A percentile compares a stretch with the other conserved stretches of the same genome.
Conservation (phyloP, 1,140 invertebrate genomes). For the Paraescarpia echinospica region DNA sequence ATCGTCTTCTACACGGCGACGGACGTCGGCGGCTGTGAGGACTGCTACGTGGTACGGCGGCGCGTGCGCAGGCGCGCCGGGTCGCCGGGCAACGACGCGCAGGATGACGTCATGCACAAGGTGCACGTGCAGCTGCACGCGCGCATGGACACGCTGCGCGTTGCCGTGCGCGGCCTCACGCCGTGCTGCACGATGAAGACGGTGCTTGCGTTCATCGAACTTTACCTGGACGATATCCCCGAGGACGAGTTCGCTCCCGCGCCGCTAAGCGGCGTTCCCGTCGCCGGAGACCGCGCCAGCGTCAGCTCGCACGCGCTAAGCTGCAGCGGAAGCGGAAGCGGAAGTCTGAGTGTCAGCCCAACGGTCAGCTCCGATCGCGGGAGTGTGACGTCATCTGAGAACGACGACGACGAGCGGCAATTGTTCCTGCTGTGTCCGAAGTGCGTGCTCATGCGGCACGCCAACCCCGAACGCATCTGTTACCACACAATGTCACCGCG, state of each 20-base stretch:
- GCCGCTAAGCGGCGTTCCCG: not conserved
- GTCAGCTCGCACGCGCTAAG: constrained; percentile 24
- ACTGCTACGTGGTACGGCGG: constrained; percentile 28
- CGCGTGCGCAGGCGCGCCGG: constrained; percentile 1
- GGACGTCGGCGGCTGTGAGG: constrained; percentile 31
- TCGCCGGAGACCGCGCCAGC: constrained; percentile 24
- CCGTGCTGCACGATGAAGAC: constrained; percentile 34
- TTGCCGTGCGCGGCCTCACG: constrained; percentile 29
- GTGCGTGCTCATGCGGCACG: constrained; percentile 31
- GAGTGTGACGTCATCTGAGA: constrained; percentile 13
- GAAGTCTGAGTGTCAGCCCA: constrained; percentile 18
- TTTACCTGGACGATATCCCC: constrained; percentile 31
- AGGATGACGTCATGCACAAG: constrained; percentile 32
- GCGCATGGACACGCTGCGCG: constrained; percentile 26
- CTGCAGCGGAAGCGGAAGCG: not conserved
- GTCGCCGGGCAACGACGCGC: constrained; percentile 16
- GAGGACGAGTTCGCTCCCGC: constrained; percentile 25
- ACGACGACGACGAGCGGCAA: constrained; percentile 29
- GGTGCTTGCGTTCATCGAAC: constrained; percentile 30
- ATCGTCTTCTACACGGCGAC: constrained; percentile 31
- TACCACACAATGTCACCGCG: constrained; percentile 27
- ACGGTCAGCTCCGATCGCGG: constrained; percentile 24
- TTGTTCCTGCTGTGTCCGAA: constrained; percentile 32
- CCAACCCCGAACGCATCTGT: constrained; percentile 29
- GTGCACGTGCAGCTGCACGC: constrained; percentile 31